These are phyloP conservation scores for Hydrolagus affinis DNA, from an alignment of 2,113 vertebrate genomes.

Conservation along the genomic window DNA sequence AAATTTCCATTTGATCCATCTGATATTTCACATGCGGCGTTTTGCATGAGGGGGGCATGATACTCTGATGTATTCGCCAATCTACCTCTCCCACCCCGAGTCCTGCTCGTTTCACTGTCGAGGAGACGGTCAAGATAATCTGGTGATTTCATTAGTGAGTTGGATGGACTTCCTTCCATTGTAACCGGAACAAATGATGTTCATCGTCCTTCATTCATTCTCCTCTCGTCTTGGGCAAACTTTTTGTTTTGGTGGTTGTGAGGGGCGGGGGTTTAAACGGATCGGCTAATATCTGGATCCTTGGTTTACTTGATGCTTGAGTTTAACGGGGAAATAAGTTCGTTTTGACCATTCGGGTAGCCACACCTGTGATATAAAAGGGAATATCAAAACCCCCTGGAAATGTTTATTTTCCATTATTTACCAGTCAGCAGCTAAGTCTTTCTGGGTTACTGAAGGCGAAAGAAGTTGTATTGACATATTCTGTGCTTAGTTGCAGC, in stretches of 20 bases:
- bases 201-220: not conserved
- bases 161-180: not conserved
- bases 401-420: conserved; percentile 27
- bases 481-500: not conserved
- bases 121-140: not conserved
- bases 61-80: not conserved
- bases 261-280: too few relatives aligned
- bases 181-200: conserved; percentile 13
- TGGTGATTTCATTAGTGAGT: conserved; percentile 1
- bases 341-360: not conserved
- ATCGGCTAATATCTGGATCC: not conserved
- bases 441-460: conserved; percentile 28
- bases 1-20: not conserved
- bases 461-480: conserved; percentile 28
- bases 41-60: not conserved
- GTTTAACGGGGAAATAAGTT: not conserved
- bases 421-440: conserved; percentile 22
- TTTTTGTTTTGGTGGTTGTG: not conserved
- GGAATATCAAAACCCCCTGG: not conserved
- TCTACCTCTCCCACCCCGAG: too few relatives aligned
- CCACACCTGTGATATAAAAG: not conserved
- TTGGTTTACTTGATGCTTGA: not conserved
- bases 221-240: not conserved
- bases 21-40: not conserved
- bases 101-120: not conserved